Percentiles rank a stretch among this genome's conserved stretches.
Evolutionary conservation across 2,888 invertebrate species (phyloP).

Genomic region (Actias luna): DNA sequence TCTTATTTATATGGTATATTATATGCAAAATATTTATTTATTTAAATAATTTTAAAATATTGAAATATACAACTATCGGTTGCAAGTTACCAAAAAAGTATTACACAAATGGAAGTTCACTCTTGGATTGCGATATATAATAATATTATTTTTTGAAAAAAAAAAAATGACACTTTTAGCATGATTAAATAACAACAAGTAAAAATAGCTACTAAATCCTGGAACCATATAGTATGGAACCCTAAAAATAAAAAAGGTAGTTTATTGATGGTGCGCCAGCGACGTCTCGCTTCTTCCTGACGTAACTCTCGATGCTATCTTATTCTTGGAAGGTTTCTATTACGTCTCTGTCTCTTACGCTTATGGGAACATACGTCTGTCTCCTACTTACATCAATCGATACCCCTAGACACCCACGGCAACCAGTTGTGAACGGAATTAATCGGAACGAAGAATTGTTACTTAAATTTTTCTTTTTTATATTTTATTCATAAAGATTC

Average conservation of each 20-base stretch:
- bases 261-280: constrained; percentile 70
- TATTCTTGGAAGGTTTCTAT: constrained; percentile 67
- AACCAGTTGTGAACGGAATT: constrained; percentile 52
- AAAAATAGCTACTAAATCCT: background rate
- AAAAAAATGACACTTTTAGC: background rate
- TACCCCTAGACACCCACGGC: constrained; percentile 66
- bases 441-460: constrained; percentile 39
- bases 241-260: constrained; percentile 38
- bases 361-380: constrained; percentile 29
- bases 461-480: constrained; percentile 7
- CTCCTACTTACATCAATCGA: constrained; percentile 65
- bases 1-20: no score
- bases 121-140: no score
- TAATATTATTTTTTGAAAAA: no score
- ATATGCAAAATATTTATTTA: no score
- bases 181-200: no score
- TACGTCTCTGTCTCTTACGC: constrained; percentile 39
- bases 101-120: no score
- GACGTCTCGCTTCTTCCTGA: constrained; percentile 65
- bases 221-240: constrained; percentile 2
- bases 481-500: constrained; percentile 7
- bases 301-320: constrained; percentile 73
- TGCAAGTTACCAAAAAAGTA: no score
- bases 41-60: no score
- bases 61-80: no score